These are phyloP conservation scores for Peromyscus eremicus DNA, from an alignment of 2,797 vertebrate species.

Conservation along the genomic window DNA sequence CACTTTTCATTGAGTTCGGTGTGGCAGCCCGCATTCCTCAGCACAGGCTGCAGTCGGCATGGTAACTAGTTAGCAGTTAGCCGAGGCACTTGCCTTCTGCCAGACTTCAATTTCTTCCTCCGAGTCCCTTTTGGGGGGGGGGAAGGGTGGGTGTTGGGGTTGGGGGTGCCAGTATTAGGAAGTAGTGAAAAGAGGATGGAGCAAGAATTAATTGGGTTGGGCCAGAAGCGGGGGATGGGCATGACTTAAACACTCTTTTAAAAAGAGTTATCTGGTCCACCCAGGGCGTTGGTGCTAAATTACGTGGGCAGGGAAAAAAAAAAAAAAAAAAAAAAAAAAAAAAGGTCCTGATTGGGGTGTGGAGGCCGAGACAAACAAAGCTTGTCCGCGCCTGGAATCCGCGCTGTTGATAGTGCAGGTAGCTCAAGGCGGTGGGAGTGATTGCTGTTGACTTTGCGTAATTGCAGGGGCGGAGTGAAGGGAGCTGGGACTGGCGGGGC, in stretches of 20 bases:
- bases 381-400: constrained; percentile 83
- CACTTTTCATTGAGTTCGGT: constrained; percentile 90
- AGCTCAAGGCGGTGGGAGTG: constrained; percentile 89
- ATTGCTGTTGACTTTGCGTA: constrained; percentile 97
- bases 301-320: constrained; percentile 80
- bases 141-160: background rate
- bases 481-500: constrained; percentile 86
- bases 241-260: constrained; percentile 78
- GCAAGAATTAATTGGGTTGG: constrained; percentile 78
- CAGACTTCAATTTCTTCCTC: constrained; percentile 82
- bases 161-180: constrained; percentile 34
- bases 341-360: constrained; percentile 87
- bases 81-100: constrained; percentile 86
- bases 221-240: constrained; percentile 54
- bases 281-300: constrained; percentile 86
- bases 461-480: constrained; percentile 97
- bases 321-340: constrained; percentile 34
- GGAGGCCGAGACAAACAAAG: constrained; percentile 85
- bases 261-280: constrained; percentile 87
- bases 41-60: constrained; percentile 90
- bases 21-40: constrained; percentile 90
- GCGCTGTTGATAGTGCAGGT: constrained; percentile 90
- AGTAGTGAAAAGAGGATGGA: constrained; percentile 67
- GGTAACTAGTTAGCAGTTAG: constrained; percentile 89
- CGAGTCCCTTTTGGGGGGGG: constrained; percentile 59